Evolutionary conservation across 2,113 vertebrate species (phyloP).

Genomic region (Bothrops jararaca): DNA sequence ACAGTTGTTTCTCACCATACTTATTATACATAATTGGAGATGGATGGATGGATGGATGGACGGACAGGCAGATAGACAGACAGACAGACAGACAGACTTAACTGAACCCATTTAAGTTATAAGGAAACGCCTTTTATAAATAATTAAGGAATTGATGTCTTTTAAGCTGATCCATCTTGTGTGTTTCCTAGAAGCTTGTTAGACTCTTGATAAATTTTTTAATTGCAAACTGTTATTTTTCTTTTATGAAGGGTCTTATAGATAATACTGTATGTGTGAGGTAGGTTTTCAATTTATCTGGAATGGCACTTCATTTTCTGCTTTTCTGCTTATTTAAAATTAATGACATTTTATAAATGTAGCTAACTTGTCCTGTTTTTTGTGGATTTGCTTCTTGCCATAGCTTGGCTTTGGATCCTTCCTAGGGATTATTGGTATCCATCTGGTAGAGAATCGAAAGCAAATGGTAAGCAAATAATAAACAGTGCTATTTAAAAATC

Average conservation of each 20-base stretch:
- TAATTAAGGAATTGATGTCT: not conserved
- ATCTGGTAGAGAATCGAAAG: conserved; percentile 90
- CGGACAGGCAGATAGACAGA: fast-evolving
- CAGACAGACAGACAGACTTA: no score
- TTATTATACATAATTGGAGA: not conserved
- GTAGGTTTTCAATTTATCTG: not conserved
- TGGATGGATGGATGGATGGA: no score
- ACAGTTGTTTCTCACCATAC: not conserved
- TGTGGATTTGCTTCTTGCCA: conserved; percentile 54
- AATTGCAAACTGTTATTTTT: not conserved
- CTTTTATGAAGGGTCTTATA: not conserved
- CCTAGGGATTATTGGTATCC: conserved; percentile 85
- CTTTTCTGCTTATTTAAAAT: not conserved
- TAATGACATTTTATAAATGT: not conserved
- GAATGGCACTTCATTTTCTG: not conserved
- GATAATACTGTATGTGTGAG: not conserved
- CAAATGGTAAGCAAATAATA: conserved; percentile 83
- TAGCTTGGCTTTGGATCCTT: conserved; percentile 95
- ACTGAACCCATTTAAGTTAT: not conserved
- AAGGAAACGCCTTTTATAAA: not conserved
- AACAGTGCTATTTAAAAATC: not conserved
- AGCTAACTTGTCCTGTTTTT: conserved; percentile 26
- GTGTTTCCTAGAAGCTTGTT: not conserved
- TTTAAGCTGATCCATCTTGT: not conserved
- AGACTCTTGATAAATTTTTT: not conserved